Base-by-base conservation (phyloP, 2,797 vertebrate species). In the Perodicticus potto region DNA sequence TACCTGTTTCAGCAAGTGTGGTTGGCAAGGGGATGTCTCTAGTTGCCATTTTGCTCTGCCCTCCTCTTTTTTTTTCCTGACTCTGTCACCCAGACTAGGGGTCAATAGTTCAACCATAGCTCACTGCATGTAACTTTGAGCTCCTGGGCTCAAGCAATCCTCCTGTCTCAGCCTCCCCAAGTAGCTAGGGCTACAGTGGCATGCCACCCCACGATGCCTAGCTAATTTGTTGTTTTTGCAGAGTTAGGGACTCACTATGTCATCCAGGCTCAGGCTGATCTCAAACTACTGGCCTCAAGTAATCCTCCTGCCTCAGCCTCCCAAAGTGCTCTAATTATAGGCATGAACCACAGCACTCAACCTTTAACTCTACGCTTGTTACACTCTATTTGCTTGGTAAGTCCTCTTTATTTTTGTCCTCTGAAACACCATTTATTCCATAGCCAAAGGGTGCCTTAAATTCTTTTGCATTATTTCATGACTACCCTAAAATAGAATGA, bases 401-500 rank as follows among this genome's bases (percentile, higher is more conserved):
- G 69, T 59, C 6, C 17, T 65, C 61, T 94, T 94, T 57, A 72
- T 83, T 69, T 90, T 81, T 65, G 1, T 40, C 19, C 49, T 53
- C 14, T 6, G 14, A 69, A 85, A 40, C 16, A 91, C 78, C 20
- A 73, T 53, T 82, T 90, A 59, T 74, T 77, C 25, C 43, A 80
- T 63, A 7, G 70, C 82, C 84, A 94, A 25, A 84, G 37, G 29
- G 82, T 84, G 94, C 40, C 61, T 95, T 82, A 93, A 78, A 74
- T 53, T 16, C 32, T 82, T 96, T 85, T 63, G 27, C 67, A 59
- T 9, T 78, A 34, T 17, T 94, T 82, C 20, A 6, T 76, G 82
- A 45, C 40, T 13, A 57, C 34, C 12, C 3, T 65, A 86, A 87
- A 63, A 61, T n/a, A 87, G 22, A 91, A 57, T 77, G 25, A 67